These are phyloP conservation scores for Tenthredo mesomela DNA, from an alignment of 2,888 invertebrate species.

Conservation along the genomic window DNA sequence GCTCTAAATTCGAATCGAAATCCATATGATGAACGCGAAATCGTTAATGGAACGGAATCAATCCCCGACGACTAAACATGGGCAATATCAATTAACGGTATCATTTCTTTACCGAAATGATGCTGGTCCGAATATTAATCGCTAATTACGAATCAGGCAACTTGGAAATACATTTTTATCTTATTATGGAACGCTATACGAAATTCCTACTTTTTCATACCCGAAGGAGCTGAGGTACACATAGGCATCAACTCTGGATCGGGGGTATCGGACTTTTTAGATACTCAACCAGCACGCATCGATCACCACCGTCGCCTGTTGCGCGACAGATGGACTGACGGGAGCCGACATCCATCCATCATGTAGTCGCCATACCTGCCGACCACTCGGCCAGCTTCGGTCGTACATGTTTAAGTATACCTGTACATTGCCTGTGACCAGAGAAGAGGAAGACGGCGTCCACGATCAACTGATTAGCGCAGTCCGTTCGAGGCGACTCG, in stretches of 20 bases:
- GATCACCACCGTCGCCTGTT: constrained; percentile 76
- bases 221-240: background rate
- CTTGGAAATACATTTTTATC: background rate
- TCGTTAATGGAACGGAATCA: background rate
- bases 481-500: constrained; percentile 53
- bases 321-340: constrained; percentile 64
- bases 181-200: background rate
- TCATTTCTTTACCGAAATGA: background rate
- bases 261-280: constrained; percentile 40
- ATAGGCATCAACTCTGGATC: constrained; percentile 8
- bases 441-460: constrained; percentile 19
- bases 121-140: background rate
- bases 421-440: background rate
- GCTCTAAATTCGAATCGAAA: background rate
- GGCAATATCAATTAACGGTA: background rate
- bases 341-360: constrained; percentile 72
- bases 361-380: constrained; percentile 72
- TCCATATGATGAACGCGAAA: background rate
- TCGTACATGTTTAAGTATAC: constrained; percentile 50
- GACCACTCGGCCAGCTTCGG: constrained; percentile 58
- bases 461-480: constrained; percentile 54
- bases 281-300: constrained; percentile 67
- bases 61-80: background rate
- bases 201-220: background rate
- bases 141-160: background rate